Evolutionary conservation across 1,140 invertebrate genomes (phyloP).

Genomic region (Diprion similis): DNA sequence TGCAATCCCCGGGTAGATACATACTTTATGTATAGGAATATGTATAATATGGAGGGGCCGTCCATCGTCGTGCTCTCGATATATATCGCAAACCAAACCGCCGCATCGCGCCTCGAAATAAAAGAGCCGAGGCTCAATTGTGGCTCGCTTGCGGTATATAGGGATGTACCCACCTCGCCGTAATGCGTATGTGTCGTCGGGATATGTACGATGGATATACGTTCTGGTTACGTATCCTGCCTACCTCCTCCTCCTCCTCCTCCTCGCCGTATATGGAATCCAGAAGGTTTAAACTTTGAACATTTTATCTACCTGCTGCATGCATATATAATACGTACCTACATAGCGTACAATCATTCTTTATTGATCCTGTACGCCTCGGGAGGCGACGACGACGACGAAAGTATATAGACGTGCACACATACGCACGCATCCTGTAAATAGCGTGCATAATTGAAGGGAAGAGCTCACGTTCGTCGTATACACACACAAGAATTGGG

Average conservation of each 20-base stretch:
- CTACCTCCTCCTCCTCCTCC: no score
- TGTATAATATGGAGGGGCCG: not conserved
- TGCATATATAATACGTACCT: not conserved
- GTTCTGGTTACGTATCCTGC: no score
- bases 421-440: not conserved
- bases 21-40: not conserved
- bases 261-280: not conserved
- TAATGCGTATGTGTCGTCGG: no score
- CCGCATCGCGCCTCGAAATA: not conserved
- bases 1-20: not conserved
- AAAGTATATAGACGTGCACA: not conserved
- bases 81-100: not conserved
- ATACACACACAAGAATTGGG: no score
- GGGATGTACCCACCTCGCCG: no score
- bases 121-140: not conserved
- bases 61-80: not conserved
- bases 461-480: not conserved
- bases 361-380: not conserved
- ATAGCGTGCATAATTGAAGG: conserved; percentile 3
- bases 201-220: no score
- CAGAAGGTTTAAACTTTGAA: conserved; percentile 2
- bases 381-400: not conserved
- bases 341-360: not conserved
- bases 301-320: not conserved
- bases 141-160: not conserved